A percentile compares a stretch with the other conserved stretches of the same genome.
Conservation (phyloP, 1,140 invertebrate species). For the Trinorchestia longiramus region DNA sequence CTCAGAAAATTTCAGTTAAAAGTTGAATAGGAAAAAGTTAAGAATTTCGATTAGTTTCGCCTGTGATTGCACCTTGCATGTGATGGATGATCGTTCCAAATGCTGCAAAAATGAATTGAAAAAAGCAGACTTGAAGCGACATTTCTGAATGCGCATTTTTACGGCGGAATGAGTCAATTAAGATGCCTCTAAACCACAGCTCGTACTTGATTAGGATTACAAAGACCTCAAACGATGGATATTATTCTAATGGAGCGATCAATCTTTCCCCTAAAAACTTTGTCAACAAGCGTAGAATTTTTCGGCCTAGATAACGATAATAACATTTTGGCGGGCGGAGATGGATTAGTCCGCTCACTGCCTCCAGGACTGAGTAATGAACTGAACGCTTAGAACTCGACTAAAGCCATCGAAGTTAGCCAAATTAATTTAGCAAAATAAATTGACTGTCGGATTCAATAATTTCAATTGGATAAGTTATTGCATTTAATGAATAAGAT, state of each 20-base stretch:
- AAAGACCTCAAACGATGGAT: neutral
- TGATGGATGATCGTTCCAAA: neutral
- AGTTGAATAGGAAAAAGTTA: neutral
- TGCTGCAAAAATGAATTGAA: neutral
- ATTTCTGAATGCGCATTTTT: neutral
- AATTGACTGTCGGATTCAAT: neutral
- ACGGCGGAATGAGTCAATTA: neutral
- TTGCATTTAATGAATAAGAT: neutral
- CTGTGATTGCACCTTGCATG: neutral
- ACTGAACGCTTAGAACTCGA: neutral
- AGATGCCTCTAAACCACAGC: neutral
- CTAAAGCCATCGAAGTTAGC: neutral
- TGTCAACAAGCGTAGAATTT: neutral
- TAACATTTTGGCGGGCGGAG: neutral
- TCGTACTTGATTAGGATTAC: neutral
- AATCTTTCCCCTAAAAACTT: neutral
- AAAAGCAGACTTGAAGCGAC: neutral
- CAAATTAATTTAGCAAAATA: neutral
- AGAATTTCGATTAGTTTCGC: neutral
- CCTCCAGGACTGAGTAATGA: neutral
- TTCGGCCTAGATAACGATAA: neutral
- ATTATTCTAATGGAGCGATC: neutral
- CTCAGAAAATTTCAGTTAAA: neutral
- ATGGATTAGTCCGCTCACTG: neutral
- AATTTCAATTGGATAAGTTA: neutral